These are phyloP conservation scores for Hirtodrosophila trivittata DNA, from an alignment of 2,888 invertebrate species.

Conservation along the genomic window DNA sequence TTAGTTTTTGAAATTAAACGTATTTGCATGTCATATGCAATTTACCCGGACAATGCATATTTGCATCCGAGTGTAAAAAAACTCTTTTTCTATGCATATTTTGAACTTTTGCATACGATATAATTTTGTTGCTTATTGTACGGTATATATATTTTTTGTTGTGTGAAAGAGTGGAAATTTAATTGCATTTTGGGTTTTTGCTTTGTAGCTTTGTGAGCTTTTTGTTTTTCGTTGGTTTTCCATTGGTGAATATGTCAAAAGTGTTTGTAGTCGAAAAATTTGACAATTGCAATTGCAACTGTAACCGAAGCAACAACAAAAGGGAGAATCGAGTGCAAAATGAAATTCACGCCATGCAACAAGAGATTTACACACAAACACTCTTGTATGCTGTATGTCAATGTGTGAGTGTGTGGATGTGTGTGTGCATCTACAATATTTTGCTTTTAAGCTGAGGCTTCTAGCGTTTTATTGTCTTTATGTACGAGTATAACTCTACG, in stretches of 20 bases:
- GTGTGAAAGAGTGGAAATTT: slow-evolving; percentile 70
- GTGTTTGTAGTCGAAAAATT: slow-evolving; percentile 60
- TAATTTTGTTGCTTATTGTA: slow-evolving; percentile 51
- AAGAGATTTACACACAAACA: slow-evolving; percentile 40
- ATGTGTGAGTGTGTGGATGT: slow-evolving; percentile 3
- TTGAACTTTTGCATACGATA: slow-evolving; percentile 37
- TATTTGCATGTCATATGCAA: slow-evolving; percentile 75
- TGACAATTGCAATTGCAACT: slow-evolving; percentile 42
- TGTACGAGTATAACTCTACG: slow-evolving; percentile 21
- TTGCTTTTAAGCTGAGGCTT: slow-evolving; percentile 76
- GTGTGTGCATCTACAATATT: slow-evolving; percentile 68
- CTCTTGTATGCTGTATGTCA: neutral
- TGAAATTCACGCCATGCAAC: slow-evolving; percentile 53
- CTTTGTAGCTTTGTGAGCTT: slow-evolving; percentile 38
- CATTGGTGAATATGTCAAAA: slow-evolving; percentile 65
- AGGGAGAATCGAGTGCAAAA: slow-evolving; percentile 46
- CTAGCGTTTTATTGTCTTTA: slow-evolving; percentile 55
- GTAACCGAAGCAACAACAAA: slow-evolving; percentile 12
- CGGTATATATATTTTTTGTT: slow-evolving; percentile 29
- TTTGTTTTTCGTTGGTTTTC: slow-evolving; percentile 5
- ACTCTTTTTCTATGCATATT: slow-evolving; percentile 12
- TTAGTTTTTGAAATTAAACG: slow-evolving; percentile 77
- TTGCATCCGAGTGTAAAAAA: slow-evolving; percentile 35
- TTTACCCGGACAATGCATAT: slow-evolving; percentile 33
- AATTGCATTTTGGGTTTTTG: slow-evolving; percentile 72